A percentile compares a stretch with the other conserved stretches of the same genome.
These are phyloP conservation scores for Rhamphomyia laevipes DNA, from an alignment of 2,888 invertebrate genomes.

Conservation along the genomic window DNA sequence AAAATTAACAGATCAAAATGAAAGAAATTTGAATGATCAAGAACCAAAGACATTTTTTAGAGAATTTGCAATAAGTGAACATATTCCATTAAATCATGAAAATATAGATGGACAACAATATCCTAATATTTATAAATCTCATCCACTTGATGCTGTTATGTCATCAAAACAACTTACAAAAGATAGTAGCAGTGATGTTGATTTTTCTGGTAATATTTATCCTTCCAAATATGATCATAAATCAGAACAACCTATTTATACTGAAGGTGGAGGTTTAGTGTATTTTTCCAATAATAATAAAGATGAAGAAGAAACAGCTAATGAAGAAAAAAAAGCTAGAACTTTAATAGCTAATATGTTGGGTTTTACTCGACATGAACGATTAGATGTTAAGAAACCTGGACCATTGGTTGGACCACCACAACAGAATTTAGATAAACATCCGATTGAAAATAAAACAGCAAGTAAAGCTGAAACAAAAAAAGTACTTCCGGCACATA, in stretches of 20 bases:
- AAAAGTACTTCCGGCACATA: conserved; percentile 33
- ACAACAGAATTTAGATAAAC: conserved; percentile 13
- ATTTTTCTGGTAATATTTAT: conserved; percentile 19
- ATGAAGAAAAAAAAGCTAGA: conserved; percentile 41
- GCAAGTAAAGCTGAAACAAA: conserved; percentile 23
- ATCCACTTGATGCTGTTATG: conserved; percentile 17
- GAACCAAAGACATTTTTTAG: conserved; percentile 34
- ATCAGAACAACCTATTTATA: conserved; percentile 37
- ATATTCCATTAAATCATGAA: conserved; percentile 16
- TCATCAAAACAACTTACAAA: conserved; percentile 4
- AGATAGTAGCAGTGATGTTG: background rate
- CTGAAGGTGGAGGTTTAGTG: conserved; percentile 52
- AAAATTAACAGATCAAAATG: conserved; percentile 13
- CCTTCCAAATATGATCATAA: conserved; percentile 16
- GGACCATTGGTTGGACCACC: conserved; percentile 57
- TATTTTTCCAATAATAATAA: conserved; percentile 35
- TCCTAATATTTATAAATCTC: background rate
- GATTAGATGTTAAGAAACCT: conserved; percentile 91
- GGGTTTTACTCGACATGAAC: conserved; percentile 78
- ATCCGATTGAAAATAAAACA: conserved; percentile 12
- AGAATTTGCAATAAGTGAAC: conserved; percentile 38
- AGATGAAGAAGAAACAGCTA: conserved; percentile 13
- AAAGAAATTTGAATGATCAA: conserved; percentile 16
- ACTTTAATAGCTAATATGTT: conserved; percentile 51
- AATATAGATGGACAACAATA: background rate